These are phyloP conservation scores for Rutpela maculata DNA, from an alignment of 2,888 invertebrate genomes.

Conservation along the genomic window DNA sequence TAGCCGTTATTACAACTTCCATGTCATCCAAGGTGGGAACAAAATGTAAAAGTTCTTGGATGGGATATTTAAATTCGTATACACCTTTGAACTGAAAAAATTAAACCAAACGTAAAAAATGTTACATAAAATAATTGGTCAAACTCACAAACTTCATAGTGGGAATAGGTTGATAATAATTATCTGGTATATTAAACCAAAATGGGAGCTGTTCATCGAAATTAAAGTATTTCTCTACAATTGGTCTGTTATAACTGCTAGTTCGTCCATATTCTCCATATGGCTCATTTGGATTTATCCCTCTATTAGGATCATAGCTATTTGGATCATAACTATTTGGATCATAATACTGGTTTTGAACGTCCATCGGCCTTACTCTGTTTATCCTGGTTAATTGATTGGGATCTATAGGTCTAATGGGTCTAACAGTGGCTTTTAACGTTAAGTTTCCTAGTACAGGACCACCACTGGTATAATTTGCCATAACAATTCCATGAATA, in stretches of 20 bases:
- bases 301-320: slow-evolving; percentile 36
- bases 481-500: slow-evolving; percentile 91
- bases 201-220: slow-evolving; percentile 89
- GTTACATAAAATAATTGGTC: background rate
- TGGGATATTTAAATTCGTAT: slow-evolving; percentile 90
- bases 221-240: slow-evolving; percentile 83
- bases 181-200: slow-evolving; percentile 83
- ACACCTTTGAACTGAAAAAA: slow-evolving; percentile 88
- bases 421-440: slow-evolving; percentile 85
- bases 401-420: slow-evolving; percentile 76
- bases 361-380: slow-evolving; percentile 52
- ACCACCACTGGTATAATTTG: slow-evolving; percentile 96
- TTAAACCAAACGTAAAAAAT: slow-evolving; percentile 32
- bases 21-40: slow-evolving; percentile 84
- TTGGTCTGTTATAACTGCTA: slow-evolving; percentile 59
- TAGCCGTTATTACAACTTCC: slow-evolving; percentile 89
- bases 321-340: slow-evolving; percentile 28
- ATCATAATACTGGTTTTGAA: slow-evolving; percentile 45
- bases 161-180: slow-evolving; percentile 79
- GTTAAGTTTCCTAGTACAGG: slow-evolving; percentile 94
- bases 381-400: slow-evolving; percentile 58
- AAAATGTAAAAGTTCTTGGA: slow-evolving; percentile 83
- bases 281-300: slow-evolving; percentile 29
- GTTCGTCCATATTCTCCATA: slow-evolving; percentile 34
- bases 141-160: slow-evolving; percentile 83